These are phyloP conservation scores for Sinocyclocheilus anshuiensis DNA, from an alignment of 2,113 vertebrate species.

Conservation along the genomic window DNA sequence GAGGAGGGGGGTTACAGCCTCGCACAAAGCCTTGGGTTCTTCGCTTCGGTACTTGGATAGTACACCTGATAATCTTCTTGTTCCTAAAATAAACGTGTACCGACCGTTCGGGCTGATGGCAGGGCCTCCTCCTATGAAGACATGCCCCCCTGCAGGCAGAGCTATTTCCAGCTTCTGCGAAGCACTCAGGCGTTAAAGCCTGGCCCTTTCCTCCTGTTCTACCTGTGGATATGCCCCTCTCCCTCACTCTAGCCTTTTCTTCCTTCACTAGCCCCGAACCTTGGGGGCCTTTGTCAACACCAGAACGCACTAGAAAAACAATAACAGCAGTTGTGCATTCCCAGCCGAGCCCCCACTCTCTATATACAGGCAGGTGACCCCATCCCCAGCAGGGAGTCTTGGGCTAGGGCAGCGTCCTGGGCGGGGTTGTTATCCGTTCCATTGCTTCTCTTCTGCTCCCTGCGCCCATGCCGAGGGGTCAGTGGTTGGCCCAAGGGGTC, in stretches of 20 bases:
- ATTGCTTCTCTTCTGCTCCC: slow-evolving; percentile 15
- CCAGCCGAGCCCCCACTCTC: slow-evolving; percentile 14
- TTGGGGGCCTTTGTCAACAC: slow-evolving; percentile 44
- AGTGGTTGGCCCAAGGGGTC: slow-evolving; percentile 27
- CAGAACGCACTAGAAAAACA: slow-evolving; percentile 48
- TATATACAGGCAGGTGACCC: slow-evolving; percentile 55
- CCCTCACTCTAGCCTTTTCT: slow-evolving; percentile 20
- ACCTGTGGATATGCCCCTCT: slow-evolving; percentile 50
- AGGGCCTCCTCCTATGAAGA: slow-evolving; percentile 3
- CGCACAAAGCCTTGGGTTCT: not conserved
- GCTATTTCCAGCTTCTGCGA: slow-evolving; percentile 32
- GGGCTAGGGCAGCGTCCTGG: not conserved
- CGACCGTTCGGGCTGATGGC: slow-evolving; percentile 63
- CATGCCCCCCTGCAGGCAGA: slow-evolving; percentile 31
- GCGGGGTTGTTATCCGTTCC: slow-evolving; percentile 27
- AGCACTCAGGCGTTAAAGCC: slow-evolving; percentile 40
- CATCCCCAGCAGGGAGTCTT: slow-evolving; percentile 35
- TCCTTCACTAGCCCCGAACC: slow-evolving; percentile 18
- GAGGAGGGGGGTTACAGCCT: not conserved
- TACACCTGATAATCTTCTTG: slow-evolving; percentile 72
- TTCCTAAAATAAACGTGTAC: slow-evolving; percentile 66
- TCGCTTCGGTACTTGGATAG: slow-evolving; percentile 22
- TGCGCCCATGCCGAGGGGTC: slow-evolving; percentile 9
- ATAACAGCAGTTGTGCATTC: slow-evolving; percentile 56
- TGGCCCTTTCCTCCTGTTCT: slow-evolving; percentile 42